Evolutionary conservation across 2,797 vertebrate species (phyloP).

Genomic region (Pipistrellus pygmaeus): DNA sequence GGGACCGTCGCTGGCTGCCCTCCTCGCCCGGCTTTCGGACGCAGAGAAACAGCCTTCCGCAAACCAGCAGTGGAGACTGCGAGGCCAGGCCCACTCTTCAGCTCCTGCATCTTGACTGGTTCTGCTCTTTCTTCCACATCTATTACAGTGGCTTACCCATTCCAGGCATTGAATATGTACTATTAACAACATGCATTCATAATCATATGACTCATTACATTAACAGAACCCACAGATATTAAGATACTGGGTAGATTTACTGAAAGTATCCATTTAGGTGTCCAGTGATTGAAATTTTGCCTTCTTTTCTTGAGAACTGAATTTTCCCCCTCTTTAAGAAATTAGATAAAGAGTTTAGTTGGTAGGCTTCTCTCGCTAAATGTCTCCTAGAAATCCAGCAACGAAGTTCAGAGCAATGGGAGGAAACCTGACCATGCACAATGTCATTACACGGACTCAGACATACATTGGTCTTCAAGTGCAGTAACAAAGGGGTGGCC

Average conservation of each 20-base stretch:
- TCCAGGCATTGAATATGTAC: neutral
- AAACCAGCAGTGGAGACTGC: neutral
- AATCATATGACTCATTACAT: conserved; percentile 28
- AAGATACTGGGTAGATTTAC: neutral
- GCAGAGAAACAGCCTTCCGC: neutral
- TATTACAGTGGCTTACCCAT: neutral
- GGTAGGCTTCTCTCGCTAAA: conserved; percentile 65
- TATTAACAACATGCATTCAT: conserved; percentile 26
- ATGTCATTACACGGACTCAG: conserved; percentile 79
- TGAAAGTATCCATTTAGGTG: conserved; percentile 20
- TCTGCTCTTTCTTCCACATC: conserved; percentile 14
- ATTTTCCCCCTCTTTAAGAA: neutral
- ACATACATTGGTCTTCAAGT: conserved; percentile 76
- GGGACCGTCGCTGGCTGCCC: neutral
- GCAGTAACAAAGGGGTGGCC: conserved; percentile 84
- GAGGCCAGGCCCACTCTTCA: neutral
- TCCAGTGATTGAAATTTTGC: conserved; percentile 41
- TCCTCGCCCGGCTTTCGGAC: neutral
- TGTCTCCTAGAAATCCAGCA: conserved; percentile 34
- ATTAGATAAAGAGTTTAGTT: conserved; percentile 27
- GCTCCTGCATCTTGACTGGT: neutral
- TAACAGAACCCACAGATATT: neutral
- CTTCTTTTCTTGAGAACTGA: conserved; percentile 51
- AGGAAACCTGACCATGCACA: conserved; percentile 71
- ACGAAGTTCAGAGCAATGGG: conserved; percentile 67